phyloP scores from a whole-genome alignment of 2,888 invertebrate species.

The Abscondita cerata region DNA sequence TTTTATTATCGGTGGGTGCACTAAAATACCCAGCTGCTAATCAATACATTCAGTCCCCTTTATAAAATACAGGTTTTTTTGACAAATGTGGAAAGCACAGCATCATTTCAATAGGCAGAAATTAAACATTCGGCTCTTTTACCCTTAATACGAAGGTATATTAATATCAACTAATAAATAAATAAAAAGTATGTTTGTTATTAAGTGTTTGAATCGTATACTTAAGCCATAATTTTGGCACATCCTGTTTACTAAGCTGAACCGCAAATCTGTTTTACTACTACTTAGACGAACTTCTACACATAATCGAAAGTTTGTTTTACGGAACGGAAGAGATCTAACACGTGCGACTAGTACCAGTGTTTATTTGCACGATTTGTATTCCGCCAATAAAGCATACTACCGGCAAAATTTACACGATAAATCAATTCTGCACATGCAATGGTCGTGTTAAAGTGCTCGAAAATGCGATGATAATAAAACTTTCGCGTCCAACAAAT shows the following conservation, averaged over 20 bases:
- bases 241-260: constrained; percentile 5
- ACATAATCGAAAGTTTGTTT: constrained; percentile 40
- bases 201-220: neutral
- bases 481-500: too few relatives aligned
- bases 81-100: too few relatives aligned
- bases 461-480: constrained; percentile 5
- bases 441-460: constrained; percentile 24
- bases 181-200: too few relatives aligned
- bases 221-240: constrained; percentile 6
- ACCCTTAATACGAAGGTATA: too few relatives aligned
- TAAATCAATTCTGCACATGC: constrained; percentile 48
- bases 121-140: too few relatives aligned
- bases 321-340: constrained; percentile 41
- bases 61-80: too few relatives aligned
- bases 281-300: constrained; percentile 32
- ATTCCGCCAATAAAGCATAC: constrained; percentile 45
- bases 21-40: too few relatives aligned
- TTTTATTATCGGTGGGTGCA: too few relatives aligned
- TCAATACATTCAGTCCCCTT: too few relatives aligned
- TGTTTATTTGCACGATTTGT: constrained; percentile 38
- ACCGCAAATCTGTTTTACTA: neutral
- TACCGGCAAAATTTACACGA: constrained; percentile 40
- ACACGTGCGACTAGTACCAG: constrained; percentile 35
- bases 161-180: too few relatives aligned
- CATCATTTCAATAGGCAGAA: too few relatives aligned